phyloP scores from a whole-genome alignment of 1,140 invertebrate species.

The Musca domestica region DNA sequence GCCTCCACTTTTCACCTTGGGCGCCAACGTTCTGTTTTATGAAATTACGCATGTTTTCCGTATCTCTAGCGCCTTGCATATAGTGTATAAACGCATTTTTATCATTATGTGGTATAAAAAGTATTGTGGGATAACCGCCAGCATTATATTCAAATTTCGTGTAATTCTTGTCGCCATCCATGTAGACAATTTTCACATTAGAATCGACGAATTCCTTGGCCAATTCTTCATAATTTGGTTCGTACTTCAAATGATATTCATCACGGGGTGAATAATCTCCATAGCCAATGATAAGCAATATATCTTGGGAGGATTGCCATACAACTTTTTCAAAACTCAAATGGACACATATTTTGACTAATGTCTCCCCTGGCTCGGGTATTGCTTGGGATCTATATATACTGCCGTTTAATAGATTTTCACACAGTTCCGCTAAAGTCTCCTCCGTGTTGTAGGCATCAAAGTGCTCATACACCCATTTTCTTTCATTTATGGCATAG shows the following conservation, averaged over 20 bases:
- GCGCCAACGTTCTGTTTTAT: not conserved
- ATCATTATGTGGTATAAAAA: conserved; percentile 7
- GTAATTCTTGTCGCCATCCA: conserved; percentile 21
- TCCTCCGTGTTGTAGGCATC: conserved; percentile 9
- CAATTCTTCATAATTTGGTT: conserved; percentile 16
- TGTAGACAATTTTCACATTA: conserved; percentile 13
- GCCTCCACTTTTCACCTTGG: too few relatives aligned
- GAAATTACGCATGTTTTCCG: not conserved
- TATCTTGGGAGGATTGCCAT: conserved; percentile 8
- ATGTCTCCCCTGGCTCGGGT: not conserved
- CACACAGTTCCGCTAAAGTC: conserved; percentile 28
- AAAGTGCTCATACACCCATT: conserved; percentile 30
- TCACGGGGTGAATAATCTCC: not conserved
- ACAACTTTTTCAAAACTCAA: conserved; percentile 15
- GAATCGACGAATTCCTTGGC: conserved; percentile 1
- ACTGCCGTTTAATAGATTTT: conserved; percentile 18
- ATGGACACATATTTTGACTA: conserved; percentile 18
- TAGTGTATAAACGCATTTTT: conserved; percentile 20
- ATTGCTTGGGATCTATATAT: conserved; percentile 9
- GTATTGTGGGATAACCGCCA: conserved; percentile 13
- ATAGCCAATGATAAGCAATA: conserved; percentile 10
- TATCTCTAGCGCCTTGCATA: not conserved
- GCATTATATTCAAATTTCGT: conserved; percentile 19
- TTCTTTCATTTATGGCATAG: conserved; percentile 29
- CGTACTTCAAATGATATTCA: not conserved